A percentile compares a stretch with the other conserved stretches of the same genome.
These are phyloP conservation scores for Scaptodrosophila lebanonensis DNA, from an alignment of 1,140 invertebrate species.

Conservation along the genomic window DNA sequence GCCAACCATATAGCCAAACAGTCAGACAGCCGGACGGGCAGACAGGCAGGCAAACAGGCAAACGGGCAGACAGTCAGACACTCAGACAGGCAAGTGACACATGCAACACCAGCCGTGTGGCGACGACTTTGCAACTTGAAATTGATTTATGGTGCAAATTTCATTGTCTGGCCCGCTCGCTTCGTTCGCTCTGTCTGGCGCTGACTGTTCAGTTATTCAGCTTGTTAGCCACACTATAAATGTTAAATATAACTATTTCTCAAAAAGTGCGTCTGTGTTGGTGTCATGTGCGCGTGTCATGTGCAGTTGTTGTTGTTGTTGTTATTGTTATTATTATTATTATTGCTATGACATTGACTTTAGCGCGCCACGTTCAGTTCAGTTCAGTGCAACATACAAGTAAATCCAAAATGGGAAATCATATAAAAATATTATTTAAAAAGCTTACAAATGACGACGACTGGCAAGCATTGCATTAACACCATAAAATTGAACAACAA, in stretches of 20 bases:
- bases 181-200: conserved; percentile 16
- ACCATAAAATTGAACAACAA: conserved; percentile 24
- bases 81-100: conserved; percentile 42
- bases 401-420: too few species aligned
- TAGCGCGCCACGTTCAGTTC: conserved; percentile 7
- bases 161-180: conserved; percentile 57
- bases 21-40: conserved; percentile 33
- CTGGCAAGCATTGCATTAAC: conserved; percentile 3
- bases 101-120: conserved; percentile 45
- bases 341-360: conserved; percentile 38
- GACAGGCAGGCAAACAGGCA: conserved; percentile 21
- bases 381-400: neutral
- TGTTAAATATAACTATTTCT: conserved; percentile 62
- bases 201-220: conserved; percentile 41
- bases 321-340: neutral
- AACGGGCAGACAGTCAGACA: conserved; percentile 36
- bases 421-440: conserved; percentile 25
- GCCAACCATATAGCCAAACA: conserved; percentile 26
- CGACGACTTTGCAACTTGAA: conserved; percentile 63
- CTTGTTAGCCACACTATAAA: conserved; percentile 64
- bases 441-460: conserved; percentile 8
- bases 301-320: conserved; percentile 4
- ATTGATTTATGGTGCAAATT: conserved; percentile 74
- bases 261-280: conserved; percentile 62
- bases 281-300: conserved; percentile 60